Evolutionary conservation across 2,113 vertebrate genomes (phyloP).

Genomic region (Orthonyx spaldingii): DNA sequence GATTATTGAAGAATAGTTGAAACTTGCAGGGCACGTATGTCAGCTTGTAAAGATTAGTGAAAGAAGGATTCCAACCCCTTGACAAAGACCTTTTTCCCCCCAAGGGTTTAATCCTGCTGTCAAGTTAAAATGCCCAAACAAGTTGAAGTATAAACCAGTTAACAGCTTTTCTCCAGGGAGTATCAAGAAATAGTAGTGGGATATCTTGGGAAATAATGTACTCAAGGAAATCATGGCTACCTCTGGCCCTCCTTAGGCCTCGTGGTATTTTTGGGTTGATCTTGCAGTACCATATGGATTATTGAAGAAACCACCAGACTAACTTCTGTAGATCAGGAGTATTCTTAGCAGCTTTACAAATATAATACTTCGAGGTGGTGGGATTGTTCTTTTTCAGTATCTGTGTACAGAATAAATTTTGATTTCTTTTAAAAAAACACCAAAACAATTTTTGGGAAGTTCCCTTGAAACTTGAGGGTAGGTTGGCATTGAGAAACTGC

Average conservation of each 20-base stretch:
- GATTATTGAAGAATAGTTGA: neutral
- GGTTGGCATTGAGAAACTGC: neutral
- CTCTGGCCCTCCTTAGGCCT: neutral
- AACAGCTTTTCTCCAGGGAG: neutral
- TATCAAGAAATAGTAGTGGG: neutral
- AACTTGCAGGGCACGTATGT: neutral
- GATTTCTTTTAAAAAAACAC: neutral
- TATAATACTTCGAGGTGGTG: accelerated
- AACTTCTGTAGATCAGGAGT: neutral
- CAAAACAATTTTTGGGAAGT: neutral
- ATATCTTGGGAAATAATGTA: neutral
- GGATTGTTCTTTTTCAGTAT: neutral
- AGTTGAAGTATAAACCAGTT: neutral
- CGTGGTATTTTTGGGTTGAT: neutral
- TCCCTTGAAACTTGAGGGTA: neutral
- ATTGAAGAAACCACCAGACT: neutral
- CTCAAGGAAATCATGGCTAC: neutral
- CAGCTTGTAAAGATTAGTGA: neutral
- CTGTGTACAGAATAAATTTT: neutral
- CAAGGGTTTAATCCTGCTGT: neutral
- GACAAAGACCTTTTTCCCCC: neutral
- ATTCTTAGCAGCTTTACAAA: neutral
- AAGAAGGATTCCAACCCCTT: neutral
- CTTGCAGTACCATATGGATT: neutral
- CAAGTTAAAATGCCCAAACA: neutral